phyloP scores from a whole-genome alignment of 2,113 vertebrate genomes.

The Trinectes maculatus region DNA sequence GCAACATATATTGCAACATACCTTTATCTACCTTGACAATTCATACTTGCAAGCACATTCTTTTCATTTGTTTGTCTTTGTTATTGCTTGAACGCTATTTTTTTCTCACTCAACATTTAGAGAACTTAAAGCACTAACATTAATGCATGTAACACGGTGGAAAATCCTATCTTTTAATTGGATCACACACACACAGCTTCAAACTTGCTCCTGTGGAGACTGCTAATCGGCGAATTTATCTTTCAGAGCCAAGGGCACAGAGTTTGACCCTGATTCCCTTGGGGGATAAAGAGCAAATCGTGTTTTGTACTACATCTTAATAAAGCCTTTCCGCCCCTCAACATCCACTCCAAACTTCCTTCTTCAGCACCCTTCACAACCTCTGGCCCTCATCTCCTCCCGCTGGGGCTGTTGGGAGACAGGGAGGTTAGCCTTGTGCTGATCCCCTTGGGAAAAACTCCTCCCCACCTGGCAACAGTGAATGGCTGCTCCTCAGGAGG shows the following conservation, averaged over 20 bases:
- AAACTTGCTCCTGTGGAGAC: conserved; percentile 16
- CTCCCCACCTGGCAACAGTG: conserved; percentile 53
- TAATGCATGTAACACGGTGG: conserved; percentile 21
- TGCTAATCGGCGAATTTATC: conserved; percentile 58
- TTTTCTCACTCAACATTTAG: conserved; percentile 6
- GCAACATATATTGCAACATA: conserved; percentile 25
- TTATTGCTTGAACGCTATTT: not conserved
- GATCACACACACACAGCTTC: conserved; percentile 19
- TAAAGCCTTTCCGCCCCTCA: conserved; percentile 50
- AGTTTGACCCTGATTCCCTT: conserved; percentile 32
- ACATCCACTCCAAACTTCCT: conserved; percentile 34
- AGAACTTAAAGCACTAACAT: conserved; percentile 6
- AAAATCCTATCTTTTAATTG: conserved; percentile 42
- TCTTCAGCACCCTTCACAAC: conserved; percentile 35
- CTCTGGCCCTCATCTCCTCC: conserved; percentile 33
- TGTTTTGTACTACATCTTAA: conserved; percentile 56
- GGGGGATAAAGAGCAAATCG: conserved; percentile 32
- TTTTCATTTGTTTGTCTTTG: conserved; percentile 15
- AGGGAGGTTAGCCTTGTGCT: conserved; percentile 23
- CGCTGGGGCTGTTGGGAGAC: conserved; percentile 14
- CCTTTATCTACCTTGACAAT: not conserved
- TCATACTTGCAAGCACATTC: not conserved
- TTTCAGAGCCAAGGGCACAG: conserved; percentile 42
- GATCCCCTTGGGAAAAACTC: conserved; percentile 64
- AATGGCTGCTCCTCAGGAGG: conserved; percentile 60